phyloP scores from a whole-genome alignment of 1,140 invertebrate genomes.

The Drosophila seguyi region DNA sequence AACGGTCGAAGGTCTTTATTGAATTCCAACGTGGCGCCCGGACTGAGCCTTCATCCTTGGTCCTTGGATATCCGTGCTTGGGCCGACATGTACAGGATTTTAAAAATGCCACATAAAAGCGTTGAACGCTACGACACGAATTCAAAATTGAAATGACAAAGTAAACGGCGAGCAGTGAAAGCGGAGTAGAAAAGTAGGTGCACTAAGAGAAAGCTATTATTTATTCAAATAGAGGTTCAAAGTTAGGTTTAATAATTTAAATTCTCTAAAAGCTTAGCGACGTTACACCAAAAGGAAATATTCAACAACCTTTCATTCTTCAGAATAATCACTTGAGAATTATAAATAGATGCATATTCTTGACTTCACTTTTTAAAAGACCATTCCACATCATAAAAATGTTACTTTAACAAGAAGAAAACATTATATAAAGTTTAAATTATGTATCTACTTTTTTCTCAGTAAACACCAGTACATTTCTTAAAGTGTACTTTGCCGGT shows the following conservation, averaged over 20 bases:
- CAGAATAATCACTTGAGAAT: background rate
- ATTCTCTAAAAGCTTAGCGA: too few relatives aligned
- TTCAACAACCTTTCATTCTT: too few relatives aligned
- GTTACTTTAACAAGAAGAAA: background rate
- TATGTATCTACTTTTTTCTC: too few relatives aligned
- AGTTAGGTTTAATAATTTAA: too few relatives aligned
- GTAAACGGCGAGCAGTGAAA: slow-evolving; percentile 48
- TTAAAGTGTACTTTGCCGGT: slow-evolving; percentile 3
- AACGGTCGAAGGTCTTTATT: slow-evolving; percentile 62
- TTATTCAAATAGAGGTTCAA: too few relatives aligned
- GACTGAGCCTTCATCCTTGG: slow-evolving; percentile 21
- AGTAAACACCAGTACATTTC: background rate
- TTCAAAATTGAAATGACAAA: slow-evolving; percentile 77
- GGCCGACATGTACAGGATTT: slow-evolving; percentile 77
- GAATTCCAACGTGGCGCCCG: slow-evolving; percentile 61
- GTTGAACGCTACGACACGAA: slow-evolving; percentile 69
- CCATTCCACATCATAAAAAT: background rate
- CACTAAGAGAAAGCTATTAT: background rate
- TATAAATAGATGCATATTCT: background rate
- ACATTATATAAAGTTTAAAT: too few relatives aligned
- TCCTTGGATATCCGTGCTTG: slow-evolving; percentile 47
- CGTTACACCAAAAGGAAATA: too few relatives aligned
- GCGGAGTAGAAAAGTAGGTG: slow-evolving; percentile 17
- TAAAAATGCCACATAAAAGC: slow-evolving; percentile 77
- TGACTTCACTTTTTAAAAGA: background rate